These are phyloP conservation scores for Brachycybe producta DNA, from an alignment of 2,888 invertebrate genomes.

Conservation along the genomic window DNA sequence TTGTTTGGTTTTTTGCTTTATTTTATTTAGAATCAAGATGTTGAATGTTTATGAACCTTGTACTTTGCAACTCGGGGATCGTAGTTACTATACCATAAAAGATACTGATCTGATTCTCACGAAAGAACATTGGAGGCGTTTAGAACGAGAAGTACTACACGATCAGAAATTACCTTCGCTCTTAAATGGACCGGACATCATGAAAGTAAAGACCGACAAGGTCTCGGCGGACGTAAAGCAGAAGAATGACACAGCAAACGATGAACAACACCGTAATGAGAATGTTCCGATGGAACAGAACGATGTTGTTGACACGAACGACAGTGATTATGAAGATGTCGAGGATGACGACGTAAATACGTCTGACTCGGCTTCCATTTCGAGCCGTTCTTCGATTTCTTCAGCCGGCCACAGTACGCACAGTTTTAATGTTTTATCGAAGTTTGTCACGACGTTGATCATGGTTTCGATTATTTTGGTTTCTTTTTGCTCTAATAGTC, in stretches of 20 bases:
- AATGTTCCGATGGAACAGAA: conserved; percentile 7
- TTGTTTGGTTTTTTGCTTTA: neutral
- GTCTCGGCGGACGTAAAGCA: conserved; percentile 14
- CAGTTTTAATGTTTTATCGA: too few species aligned
- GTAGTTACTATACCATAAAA: conserved; percentile 65
- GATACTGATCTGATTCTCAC: conserved; percentile 60
- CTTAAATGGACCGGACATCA: conserved; percentile 15
- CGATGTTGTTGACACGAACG: conserved; percentile 16
- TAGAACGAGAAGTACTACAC: conserved; percentile 28
- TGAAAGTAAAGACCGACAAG: conserved; percentile 17
- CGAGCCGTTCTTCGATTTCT: conserved; percentile 28
- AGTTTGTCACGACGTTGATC: neutral
- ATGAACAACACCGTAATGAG: conserved; percentile 5
- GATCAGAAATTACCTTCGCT: conserved; percentile 11
- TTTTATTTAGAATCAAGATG: conserved; percentile 50
- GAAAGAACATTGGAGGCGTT: conserved; percentile 57
- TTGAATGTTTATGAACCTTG: conserved; percentile 76
- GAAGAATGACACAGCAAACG: conserved; percentile 4
- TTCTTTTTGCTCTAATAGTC: conserved; percentile 18
- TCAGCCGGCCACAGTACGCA: too few species aligned
- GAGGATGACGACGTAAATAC: conserved; percentile 34
- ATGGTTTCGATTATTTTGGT: neutral
- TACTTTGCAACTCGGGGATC: conserved; percentile 77
- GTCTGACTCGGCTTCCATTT: conserved; percentile 37
- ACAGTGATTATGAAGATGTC: conserved; percentile 33